phyloP scores from a whole-genome alignment of 2,888 invertebrate genomes.

The Hemicrepidius hirtus region DNA sequence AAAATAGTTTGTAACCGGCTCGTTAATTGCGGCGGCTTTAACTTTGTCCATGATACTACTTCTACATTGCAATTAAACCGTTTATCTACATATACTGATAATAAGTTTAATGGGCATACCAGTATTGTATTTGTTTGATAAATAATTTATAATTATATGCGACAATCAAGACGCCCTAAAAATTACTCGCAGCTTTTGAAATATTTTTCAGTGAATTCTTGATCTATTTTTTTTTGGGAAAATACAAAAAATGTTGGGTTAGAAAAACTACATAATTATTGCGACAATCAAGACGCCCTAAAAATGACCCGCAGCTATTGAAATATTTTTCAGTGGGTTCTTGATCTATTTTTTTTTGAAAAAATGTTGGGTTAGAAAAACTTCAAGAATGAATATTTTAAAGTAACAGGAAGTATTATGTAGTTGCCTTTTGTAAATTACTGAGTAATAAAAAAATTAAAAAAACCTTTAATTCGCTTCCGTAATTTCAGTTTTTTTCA shows the following conservation, averaged over 20 bases:
- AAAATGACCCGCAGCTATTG: background rate
- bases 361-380: too few relatives aligned
- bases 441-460: too few relatives aligned
- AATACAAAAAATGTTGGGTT: too few relatives aligned
- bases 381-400: too few relatives aligned
- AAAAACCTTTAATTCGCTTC: too few relatives aligned
- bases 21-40: slow-evolving; percentile 29
- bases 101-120: slow-evolving; percentile 29
- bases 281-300: background rate
- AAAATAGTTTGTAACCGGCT: slow-evolving; percentile 12
- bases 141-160: background rate
- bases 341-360: too few relatives aligned
- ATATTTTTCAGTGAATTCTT: background rate
- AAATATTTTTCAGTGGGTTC: background rate
- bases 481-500: too few relatives aligned
- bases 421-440: too few relatives aligned
- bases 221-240: too few relatives aligned
- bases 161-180: background rate
- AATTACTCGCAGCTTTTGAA: background rate
- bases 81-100: slow-evolving; percentile 27
- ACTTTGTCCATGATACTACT: slow-evolving; percentile 17
- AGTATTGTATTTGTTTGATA: background rate
- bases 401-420: too few relatives aligned
- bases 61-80: slow-evolving; percentile 38
- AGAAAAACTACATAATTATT: too few relatives aligned